Evolutionary conservation across 2,797 vertebrate genomes (phyloP), one percentile per base, ranked within the genome.

Genomic region (Anabacerthia variegaticeps): DNA sequence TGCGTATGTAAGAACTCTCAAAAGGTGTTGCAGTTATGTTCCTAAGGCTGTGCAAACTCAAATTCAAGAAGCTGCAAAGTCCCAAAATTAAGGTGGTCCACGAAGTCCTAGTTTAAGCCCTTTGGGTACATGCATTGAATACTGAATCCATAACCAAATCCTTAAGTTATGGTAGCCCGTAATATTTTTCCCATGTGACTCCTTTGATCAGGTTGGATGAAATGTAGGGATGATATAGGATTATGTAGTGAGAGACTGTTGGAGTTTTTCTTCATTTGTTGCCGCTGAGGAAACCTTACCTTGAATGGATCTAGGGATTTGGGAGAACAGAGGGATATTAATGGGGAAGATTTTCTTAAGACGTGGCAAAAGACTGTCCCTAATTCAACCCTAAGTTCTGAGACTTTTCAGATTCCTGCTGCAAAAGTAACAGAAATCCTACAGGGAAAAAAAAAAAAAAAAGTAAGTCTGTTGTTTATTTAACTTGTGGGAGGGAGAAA

Each of bases 301-400:
- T 92, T 67, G 58, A 68, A 49, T 28, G 58, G 61, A 71, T 88
- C 55, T 56, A 49, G 72, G 75, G 78, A 92, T 96, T 67, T 85
- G 67, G 56, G 34, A 71, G 49, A 92, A 80, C 81, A 81, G 69
- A 74, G 52, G 10, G 11, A 14, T 49, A 68, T 56, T 89, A 83
- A 77, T 54, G 46, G 82, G 52, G 32, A 79, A 88, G 87, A 91
- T 89, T 92, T 93, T 66, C 78, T 71, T 67, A 83, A 63, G 21
- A 36, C 30, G 2, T 28, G 14, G 44, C 27, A 61, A 36, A 85
- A 77, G 49, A 37, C 56, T 71, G 14, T 71, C 41, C 56, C 61
- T 44, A 44, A 71, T 56, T 91, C 34, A 71, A 71, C 52, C 26
- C 13, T 67, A 63, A 82, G 34, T 68, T 77, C 44, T n/a, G 44